A percentile compares a stretch with the other conserved stretches of the same genome.
Evolutionary conservation across 2,113 vertebrate genomes (phyloP).

Genomic region (Mustelus asterias): DNA sequence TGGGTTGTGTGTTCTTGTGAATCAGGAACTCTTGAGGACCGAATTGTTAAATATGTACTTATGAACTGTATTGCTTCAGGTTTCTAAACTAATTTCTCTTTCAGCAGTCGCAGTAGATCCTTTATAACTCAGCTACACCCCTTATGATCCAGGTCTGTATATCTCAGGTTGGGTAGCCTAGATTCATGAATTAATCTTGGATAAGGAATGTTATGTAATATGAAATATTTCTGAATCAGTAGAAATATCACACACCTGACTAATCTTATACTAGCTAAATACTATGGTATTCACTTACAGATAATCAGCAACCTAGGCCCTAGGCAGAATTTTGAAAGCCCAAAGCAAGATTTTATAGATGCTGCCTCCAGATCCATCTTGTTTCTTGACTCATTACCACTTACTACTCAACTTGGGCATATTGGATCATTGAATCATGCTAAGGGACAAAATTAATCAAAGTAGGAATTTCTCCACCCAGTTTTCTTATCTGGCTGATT

Average conservation of each 20-base stretch:
- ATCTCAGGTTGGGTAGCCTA: neutral
- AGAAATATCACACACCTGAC: neutral
- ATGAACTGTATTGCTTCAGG: neutral
- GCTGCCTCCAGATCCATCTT: neutral
- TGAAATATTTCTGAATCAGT: neutral
- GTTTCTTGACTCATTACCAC: too few relatives aligned
- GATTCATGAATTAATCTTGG: neutral
- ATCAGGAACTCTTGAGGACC: neutral
- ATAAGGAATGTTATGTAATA: neutral
- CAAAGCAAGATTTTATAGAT: neutral
- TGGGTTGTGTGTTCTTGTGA: neutral
- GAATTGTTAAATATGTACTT: neutral
- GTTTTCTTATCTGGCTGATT: neutral
- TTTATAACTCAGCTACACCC: neutral
- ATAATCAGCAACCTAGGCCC: neutral
- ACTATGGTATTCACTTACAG: neutral
- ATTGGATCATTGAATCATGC: neutral
- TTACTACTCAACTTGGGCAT: too few relatives aligned
- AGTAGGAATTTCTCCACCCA: neutral
- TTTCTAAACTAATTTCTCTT: neutral
- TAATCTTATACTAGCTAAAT: neutral
- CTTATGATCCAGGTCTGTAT: neutral
- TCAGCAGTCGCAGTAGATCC: neutral
- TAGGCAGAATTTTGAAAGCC: neutral
- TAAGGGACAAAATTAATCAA: too few relatives aligned